Conservation (phyloP, 2,888 invertebrate genomes). For the Megalurothrips usitatus region DNA sequence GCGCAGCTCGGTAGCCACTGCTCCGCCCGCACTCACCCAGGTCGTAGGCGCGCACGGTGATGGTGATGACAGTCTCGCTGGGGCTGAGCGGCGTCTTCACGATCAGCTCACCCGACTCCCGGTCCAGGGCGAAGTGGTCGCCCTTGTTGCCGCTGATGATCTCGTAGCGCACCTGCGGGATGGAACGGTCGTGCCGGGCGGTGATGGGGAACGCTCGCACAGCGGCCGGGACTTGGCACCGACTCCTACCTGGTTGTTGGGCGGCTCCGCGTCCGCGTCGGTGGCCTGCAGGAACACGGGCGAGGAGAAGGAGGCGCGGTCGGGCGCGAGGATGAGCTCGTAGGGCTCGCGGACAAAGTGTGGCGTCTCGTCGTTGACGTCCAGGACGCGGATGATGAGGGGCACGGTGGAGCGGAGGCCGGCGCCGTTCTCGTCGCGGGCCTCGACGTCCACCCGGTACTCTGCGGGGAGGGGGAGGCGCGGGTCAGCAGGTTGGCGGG, state of each 20-base stretch:
- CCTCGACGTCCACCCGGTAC: slow-evolving; percentile 76
- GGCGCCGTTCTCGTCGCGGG: slow-evolving; percentile 78
- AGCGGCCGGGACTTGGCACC: too few species aligned
- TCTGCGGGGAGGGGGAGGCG: slow-evolving; percentile 46
- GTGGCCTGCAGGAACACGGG: slow-evolving; percentile 67
- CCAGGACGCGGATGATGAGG: slow-evolving; percentile 68
- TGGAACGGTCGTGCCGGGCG: too few species aligned
- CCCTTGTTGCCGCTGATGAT: slow-evolving; percentile 71
- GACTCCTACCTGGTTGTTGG: slow-evolving; percentile 62
- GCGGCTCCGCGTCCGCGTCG: slow-evolving; percentile 76
- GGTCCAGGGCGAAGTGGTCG: slow-evolving; percentile 69
- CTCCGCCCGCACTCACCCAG: slow-evolving; percentile 50
- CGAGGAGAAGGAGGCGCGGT: slow-evolving; percentile 68
- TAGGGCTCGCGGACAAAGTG: slow-evolving; percentile 73
- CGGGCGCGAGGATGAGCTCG: slow-evolving; percentile 72
- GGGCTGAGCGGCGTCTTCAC: neutral
- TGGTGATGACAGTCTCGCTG: slow-evolving; percentile 43
- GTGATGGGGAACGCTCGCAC: too few species aligned
- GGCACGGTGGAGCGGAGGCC: slow-evolving; percentile 71
- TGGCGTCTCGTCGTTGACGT: slow-evolving; percentile 79
- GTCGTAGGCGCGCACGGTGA: slow-evolving; percentile 77
- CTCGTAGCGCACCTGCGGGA: slow-evolving; percentile 64
- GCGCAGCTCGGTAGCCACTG: neutral
- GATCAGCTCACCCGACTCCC: slow-evolving; percentile 58
- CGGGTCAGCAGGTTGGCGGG: too few species aligned